Percentiles rank a stretch among this genome's conserved stretches.
Conservation (phyloP, 1,140 invertebrate genomes). For the Drosophila subpulchrella region DNA sequence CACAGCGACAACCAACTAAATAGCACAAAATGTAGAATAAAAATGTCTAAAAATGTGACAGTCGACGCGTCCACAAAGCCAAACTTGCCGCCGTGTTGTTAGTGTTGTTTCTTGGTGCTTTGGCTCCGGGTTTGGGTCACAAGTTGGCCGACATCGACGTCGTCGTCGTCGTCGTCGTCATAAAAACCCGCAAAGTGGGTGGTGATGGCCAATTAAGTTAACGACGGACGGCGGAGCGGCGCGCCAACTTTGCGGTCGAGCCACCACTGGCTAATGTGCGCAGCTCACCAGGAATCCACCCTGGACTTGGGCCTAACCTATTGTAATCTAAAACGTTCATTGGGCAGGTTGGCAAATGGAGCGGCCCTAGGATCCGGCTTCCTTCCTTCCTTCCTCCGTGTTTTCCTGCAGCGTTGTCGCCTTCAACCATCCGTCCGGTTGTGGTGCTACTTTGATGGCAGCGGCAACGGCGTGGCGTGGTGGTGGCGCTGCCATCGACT, state of each 20-base stretch:
- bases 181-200: constrained; percentile 83
- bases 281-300: constrained; percentile 29
- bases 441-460: constrained; percentile 40
- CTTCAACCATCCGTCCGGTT: constrained; percentile 40
- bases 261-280: constrained; percentile 44
- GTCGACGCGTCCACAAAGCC: constrained; percentile 59
- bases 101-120: constrained; percentile 51
- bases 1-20: constrained; percentile 48
- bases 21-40: constrained; percentile 76
- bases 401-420: constrained; percentile 29
- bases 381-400: constrained; percentile 65
- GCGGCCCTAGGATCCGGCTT: constrained; percentile 59
- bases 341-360: constrained; percentile 64
- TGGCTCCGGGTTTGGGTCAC: constrained; percentile 30
- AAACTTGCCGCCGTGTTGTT: constrained; percentile 35
- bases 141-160: constrained; percentile 24
- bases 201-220: constrained; percentile 83
- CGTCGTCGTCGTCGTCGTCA: constrained; percentile 60
- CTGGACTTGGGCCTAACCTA: constrained; percentile 50
- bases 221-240: constrained; percentile 59
- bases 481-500: constrained; percentile 32
- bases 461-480: constrained; percentile 5
- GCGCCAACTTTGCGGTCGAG: constrained; percentile 76
- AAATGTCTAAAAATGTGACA: constrained; percentile 81
- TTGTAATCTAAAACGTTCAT: constrained; percentile 82